Evolutionary conservation across 64 coral and sea anemone species (phyloP).

Genomic region (Anthopleura sola): DNA sequence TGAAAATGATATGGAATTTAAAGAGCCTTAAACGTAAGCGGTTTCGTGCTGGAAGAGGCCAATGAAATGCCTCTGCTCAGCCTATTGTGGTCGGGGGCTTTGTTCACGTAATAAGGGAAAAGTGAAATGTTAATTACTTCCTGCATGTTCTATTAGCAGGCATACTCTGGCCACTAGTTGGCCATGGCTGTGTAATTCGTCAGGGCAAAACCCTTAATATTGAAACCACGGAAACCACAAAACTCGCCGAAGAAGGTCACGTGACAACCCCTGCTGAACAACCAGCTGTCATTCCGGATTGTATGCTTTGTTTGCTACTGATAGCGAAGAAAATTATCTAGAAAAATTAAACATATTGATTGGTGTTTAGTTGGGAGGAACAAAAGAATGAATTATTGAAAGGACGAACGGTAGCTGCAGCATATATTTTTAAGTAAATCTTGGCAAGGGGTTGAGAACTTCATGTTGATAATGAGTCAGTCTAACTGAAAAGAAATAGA

Average conservation of each 20-base stretch:
- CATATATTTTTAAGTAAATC: conserved; percentile 10
- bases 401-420: not conserved
- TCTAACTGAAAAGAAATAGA: not conserved
- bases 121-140: conserved; percentile 98
- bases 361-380: conserved; percentile 15
- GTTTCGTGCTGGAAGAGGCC: conserved; percentile 4
- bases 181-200: conserved; percentile 7
- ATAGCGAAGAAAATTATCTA: conserved; percentile 14
- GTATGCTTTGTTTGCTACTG: conserved; percentile 16
- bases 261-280: conserved; percentile 16
- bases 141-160: conserved; percentile 37
- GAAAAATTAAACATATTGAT: conserved; percentile 15
- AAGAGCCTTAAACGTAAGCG: conserved; percentile 2
- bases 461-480: not conserved
- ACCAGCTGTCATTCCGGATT: conserved; percentile 22
- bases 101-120: conserved; percentile 88
- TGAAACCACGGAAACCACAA: conserved; percentile 34
- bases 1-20: conserved; percentile 18
- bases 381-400: conserved; percentile 26
- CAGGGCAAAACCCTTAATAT: conserved; percentile 27
- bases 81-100: conserved; percentile 64
- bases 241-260: conserved; percentile 20
- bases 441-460: conserved; percentile 8
- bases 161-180: conserved; percentile 11
- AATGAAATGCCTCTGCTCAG: not conserved